Evolutionary conservation across 2,888 invertebrate species (phyloP).

Genomic region (Timandra comae): DNA sequence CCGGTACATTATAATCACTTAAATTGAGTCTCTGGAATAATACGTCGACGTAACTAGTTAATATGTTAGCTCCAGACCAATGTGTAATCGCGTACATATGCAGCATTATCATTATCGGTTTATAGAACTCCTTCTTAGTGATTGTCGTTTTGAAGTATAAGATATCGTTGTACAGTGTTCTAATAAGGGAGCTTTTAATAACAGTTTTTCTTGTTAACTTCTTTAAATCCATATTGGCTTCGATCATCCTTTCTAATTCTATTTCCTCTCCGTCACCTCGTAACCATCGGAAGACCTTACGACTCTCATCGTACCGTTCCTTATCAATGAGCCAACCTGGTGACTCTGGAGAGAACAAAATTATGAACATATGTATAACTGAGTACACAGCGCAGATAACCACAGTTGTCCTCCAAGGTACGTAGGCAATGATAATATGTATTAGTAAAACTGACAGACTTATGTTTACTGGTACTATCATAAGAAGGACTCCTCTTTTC

Average conservation of each 20-base stretch:
- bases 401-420: slow-evolving; percentile 73
- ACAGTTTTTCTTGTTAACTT: slow-evolving; percentile 10
- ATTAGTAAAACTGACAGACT: slow-evolving; percentile 76
- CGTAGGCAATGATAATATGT: slow-evolving; percentile 76
- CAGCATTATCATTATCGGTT: slow-evolving; percentile 75
- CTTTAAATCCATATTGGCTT: slow-evolving; percentile 24
- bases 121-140: slow-evolving; percentile 67
- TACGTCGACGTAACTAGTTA: slow-evolving; percentile 80
- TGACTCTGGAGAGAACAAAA: slow-evolving; percentile 72
- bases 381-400: slow-evolving; percentile 61
- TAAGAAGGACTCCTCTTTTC: slow-evolving; percentile 77
- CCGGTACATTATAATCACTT: slow-evolving; percentile 74
- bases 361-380: slow-evolving; percentile 55
- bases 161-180: slow-evolving; percentile 20
- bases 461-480: slow-evolving; percentile 73
- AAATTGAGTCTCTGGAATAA: slow-evolving; percentile 76
- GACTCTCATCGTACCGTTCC: slow-evolving; percentile 67
- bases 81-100: slow-evolving; percentile 79
- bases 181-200: slow-evolving; percentile 29
- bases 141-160: slow-evolving; percentile 30
- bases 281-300: slow-evolving; percentile 69
- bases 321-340: slow-evolving; percentile 78
- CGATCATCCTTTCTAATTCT: slow-evolving; percentile 49
- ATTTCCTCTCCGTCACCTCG: slow-evolving; percentile 66
- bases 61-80: slow-evolving; percentile 80